Evolutionary conservation across 1,140 invertebrate genomes (phyloP).

Genomic region (Gryon sp.): DNA sequence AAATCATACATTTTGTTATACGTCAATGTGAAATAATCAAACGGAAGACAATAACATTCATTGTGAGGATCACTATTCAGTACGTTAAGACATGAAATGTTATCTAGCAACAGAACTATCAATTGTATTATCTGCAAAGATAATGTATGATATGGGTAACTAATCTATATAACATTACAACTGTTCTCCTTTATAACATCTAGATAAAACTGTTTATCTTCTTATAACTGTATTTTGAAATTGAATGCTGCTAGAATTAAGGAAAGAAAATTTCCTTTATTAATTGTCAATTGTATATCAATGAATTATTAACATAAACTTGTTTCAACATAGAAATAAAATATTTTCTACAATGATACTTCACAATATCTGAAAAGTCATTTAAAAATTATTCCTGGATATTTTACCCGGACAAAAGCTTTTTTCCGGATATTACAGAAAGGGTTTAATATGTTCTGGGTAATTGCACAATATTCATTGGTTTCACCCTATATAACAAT

Average conservation of each 20-base stretch:
- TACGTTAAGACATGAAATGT: slow-evolving; percentile 19
- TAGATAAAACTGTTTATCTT: too few relatives aligned
- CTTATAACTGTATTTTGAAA: too few relatives aligned
- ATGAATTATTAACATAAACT: too few relatives aligned
- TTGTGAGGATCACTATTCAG: slow-evolving; percentile 16
- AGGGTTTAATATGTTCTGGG: slow-evolving; percentile 37
- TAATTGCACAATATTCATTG: slow-evolving; percentile 57
- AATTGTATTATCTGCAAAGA: slow-evolving; percentile 41
- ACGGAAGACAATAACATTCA: slow-evolving; percentile 35
- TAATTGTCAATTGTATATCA: too few relatives aligned
- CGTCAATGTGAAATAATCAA: slow-evolving; percentile 20
- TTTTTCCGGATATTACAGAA: slow-evolving; percentile 33
- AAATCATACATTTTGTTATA: neutral
- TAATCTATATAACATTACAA: slow-evolving; percentile 3
- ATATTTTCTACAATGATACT: too few relatives aligned
- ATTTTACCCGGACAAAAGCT: too few relatives aligned
- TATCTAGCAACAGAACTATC: slow-evolving; percentile 25
- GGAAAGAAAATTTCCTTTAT: too few relatives aligned
- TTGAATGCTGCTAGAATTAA: too few relatives aligned
- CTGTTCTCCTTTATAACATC: slow-evolving; percentile 23
- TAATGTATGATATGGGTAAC: slow-evolving; percentile 31
- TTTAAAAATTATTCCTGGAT: too few relatives aligned
- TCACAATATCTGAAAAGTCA: too few relatives aligned
- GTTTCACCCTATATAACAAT: slow-evolving; percentile 47
- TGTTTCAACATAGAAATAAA: too few relatives aligned